phyloP scores from a whole-genome alignment of 2,113 vertebrate genomes.

The Seriola quinqueradiata region DNA sequence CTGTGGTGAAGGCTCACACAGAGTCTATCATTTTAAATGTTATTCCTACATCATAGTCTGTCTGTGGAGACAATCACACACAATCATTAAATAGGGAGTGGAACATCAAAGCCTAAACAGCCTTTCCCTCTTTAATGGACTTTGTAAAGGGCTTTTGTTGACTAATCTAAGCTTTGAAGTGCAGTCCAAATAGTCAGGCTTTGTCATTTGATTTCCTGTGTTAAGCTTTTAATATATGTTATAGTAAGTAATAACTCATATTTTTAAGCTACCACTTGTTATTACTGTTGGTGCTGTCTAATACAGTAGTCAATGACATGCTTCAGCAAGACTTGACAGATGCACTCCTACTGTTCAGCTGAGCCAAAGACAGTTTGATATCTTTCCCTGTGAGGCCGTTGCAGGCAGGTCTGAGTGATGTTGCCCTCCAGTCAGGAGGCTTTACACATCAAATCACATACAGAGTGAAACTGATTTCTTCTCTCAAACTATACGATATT shows the following conservation, averaged over 20 bases:
- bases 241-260: background rate
- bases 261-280: background rate
- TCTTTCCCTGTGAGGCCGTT: background rate
- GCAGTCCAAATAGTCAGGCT: background rate
- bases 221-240: conserved; percentile 4
- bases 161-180: conserved; percentile 41
- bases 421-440: background rate
- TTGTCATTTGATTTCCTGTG: conserved; percentile 11
- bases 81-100: conserved; percentile 44
- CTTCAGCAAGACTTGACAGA: background rate
- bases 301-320: background rate
- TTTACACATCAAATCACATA: background rate
- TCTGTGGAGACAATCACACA: background rate
- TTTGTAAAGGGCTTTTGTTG: conserved; percentile 46
- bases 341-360: background rate
- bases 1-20: background rate
- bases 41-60: background rate
- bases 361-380: background rate
- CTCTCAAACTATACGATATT: background rate
- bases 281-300: background rate
- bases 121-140: conserved; percentile 25
- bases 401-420: background rate
- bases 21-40: conserved; percentile 9
- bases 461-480: background rate
- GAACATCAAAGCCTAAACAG: conserved; percentile 46